Evolutionary conservation across 92 coral and sea anemone species (phyloP).

Genomic region (Siderastrea radians): DNA sequence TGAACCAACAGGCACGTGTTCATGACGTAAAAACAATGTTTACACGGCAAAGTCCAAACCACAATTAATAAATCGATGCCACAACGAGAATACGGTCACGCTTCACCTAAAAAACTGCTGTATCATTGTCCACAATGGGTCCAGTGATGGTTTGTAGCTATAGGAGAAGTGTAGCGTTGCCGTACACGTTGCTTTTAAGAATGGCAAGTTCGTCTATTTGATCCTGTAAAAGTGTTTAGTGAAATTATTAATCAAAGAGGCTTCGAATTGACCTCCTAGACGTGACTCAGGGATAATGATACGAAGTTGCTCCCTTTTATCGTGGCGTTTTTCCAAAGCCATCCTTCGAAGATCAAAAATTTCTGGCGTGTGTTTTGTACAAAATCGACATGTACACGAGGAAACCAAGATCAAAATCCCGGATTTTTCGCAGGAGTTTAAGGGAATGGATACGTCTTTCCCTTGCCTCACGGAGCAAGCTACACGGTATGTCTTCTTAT

Average conservation of each 20-base stretch:
- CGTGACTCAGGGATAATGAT: neutral
- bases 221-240: neutral
- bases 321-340: conserved; percentile 4
- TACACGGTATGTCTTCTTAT: conserved; percentile 63
- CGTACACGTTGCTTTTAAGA: neutral
- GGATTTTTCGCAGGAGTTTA: conserved; percentile 85
- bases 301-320: neutral
- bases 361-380: neutral
- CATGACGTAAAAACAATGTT: neutral
- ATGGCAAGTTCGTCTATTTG: neutral
- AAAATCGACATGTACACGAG: conserved; percentile 23
- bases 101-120: neutral
- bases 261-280: neutral
- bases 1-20: no score
- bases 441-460: conserved; percentile 84
- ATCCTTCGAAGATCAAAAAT: conserved; percentile 17
- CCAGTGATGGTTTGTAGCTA: neutral
- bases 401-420: conserved; percentile 72
- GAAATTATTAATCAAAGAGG: neutral
- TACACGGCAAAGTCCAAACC: neutral
- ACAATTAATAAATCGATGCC: neutral
- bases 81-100: neutral
- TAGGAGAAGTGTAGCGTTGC: neutral
- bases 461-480: conserved; percentile 84
- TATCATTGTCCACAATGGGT: conserved; percentile 16